Percentiles rank a stretch among this genome's conserved stretches.
Conservation (phyloP, 2,797 vertebrate species). For the Rhynchotus rufescens region DNA sequence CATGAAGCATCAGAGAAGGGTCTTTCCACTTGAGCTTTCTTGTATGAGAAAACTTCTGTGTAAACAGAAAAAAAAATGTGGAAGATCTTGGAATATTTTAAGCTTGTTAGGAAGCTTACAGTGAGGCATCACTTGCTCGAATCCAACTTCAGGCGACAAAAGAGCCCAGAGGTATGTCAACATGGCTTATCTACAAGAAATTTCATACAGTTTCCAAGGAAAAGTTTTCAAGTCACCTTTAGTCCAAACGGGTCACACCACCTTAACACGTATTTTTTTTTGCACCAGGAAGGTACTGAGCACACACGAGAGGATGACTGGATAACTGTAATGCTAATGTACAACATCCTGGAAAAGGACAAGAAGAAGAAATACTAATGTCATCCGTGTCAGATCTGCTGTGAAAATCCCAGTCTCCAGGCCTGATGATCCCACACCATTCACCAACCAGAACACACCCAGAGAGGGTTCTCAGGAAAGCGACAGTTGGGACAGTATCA, state of each 20-base stretch:
- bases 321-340: neutral
- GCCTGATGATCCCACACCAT: neutral
- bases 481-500: rapidly evolving
- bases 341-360: neutral
- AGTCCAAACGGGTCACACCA: neutral
- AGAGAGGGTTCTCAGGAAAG: neutral
- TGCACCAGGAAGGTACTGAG: neutral
- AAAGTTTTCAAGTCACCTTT: neutral
- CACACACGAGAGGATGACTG: neutral
- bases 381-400: neutral
- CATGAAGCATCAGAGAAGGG: neutral
- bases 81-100: neutral
- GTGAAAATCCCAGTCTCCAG: neutral
- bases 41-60: neutral
- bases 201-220: neutral
- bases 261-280: neutral
- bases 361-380: neutral
- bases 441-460: neutral
- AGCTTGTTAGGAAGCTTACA: neutral
- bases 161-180: neutral
- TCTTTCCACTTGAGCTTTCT: neutral
- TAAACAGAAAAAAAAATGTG: neutral
- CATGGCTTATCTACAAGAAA: neutral
- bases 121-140: neutral
- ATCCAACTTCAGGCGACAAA: neutral